These are phyloP conservation scores for Drosophila infuscata DNA, from an alignment of 2,888 invertebrate genomes.

Conservation along the genomic window DNA sequence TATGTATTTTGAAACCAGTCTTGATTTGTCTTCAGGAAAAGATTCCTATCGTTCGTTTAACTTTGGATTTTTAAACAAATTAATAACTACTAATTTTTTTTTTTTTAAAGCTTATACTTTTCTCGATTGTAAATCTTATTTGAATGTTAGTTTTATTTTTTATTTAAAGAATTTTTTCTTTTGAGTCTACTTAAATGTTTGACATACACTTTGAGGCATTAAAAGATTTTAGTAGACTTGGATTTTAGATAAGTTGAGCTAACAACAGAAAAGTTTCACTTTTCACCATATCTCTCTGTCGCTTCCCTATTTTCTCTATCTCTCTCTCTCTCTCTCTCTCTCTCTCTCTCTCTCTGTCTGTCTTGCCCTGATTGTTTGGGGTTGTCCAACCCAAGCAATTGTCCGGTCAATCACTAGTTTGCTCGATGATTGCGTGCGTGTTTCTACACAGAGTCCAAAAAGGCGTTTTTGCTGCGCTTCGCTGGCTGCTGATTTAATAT, in stretches of 20 bases:
- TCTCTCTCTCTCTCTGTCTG: neutral
- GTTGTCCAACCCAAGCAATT: conserved; percentile 13
- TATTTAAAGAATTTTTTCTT: neutral
- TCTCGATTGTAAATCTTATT: neutral
- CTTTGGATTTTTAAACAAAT: neutral
- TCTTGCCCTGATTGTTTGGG: neutral
- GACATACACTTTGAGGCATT: neutral
- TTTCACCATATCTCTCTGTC: neutral
- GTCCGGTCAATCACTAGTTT: conserved; percentile 27
- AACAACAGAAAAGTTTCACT: neutral
- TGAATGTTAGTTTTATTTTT: neutral
- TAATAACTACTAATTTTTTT: neutral
- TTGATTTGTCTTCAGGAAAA: too few relatives aligned
- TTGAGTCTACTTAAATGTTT: neutral
- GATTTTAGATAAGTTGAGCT: neutral
- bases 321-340: neutral
- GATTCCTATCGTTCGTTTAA: neutral
- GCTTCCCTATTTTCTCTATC: too few relatives aligned
- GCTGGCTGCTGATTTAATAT: conserved; percentile 54
- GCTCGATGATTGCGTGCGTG: conserved; percentile 57
- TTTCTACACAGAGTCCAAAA: conserved; percentile 60
- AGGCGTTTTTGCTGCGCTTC: conserved; percentile 39
- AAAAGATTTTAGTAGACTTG: neutral
- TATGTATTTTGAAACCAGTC: too few relatives aligned
- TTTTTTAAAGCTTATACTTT: neutral